These are phyloP conservation scores for Cheilosia urbana DNA, from an alignment of 2,888 invertebrate genomes.

Conservation along the genomic window DNA sequence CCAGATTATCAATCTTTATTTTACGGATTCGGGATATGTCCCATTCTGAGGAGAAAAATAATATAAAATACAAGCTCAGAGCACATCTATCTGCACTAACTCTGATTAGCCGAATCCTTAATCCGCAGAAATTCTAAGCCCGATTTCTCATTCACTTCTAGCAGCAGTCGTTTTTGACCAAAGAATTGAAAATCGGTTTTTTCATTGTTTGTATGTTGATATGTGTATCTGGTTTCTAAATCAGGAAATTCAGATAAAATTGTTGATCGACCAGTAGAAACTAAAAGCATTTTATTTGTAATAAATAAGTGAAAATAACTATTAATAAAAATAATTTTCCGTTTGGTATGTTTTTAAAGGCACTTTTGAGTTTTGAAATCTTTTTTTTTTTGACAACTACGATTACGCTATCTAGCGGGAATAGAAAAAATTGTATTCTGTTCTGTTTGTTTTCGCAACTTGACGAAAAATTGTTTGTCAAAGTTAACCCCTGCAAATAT, in stretches of 20 bases:
- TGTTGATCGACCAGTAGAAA: slow-evolving; percentile 81
- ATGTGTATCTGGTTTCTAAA: slow-evolving; percentile 80
- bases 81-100: slow-evolving; percentile 67
- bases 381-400: slow-evolving; percentile 49
- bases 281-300: slow-evolving; percentile 79
- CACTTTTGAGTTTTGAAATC: slow-evolving; percentile 54
- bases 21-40: slow-evolving; percentile 81
- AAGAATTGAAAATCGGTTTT: slow-evolving; percentile 82
- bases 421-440: background rate
- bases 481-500: background rate
- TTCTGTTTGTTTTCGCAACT: background rate
- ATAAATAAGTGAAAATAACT: slow-evolving; percentile 1
- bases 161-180: slow-evolving; percentile 79
- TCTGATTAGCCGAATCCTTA: slow-evolving; percentile 78
- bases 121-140: slow-evolving; percentile 82
- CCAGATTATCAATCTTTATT: slow-evolving; percentile 80
- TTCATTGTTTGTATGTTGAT: slow-evolving; percentile 80
- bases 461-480: background rate
- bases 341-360: slow-evolving; percentile 1
- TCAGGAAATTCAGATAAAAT: slow-evolving; percentile 80
- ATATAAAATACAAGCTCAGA: background rate
- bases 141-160: slow-evolving; percentile 81
- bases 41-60: slow-evolving; percentile 67
- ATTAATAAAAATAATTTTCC: slow-evolving; percentile 3
- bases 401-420: background rate